Conservation (phyloP, 2,797 vertebrate genomes). For the Allobates femoralis region DNA sequence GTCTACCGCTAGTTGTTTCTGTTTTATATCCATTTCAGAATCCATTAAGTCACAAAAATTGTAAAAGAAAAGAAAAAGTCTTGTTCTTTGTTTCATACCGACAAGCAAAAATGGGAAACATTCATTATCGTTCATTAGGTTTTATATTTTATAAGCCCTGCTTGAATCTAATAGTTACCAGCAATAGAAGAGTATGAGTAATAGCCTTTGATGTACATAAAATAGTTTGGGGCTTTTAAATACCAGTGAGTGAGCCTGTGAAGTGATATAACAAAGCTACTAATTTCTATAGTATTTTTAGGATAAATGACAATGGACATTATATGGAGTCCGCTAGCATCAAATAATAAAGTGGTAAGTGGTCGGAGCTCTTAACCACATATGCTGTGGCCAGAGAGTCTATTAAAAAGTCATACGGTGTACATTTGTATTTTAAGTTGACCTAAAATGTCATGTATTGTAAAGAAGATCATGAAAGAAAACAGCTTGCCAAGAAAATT, state of each 20-base stretch:
- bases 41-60: conserved; percentile 49
- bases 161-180: conserved; percentile 13
- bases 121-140: conserved; percentile 52
- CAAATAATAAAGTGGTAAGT: background rate
- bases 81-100: conserved; percentile 44
- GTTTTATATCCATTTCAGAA: conserved; percentile 50
- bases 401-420: background rate
- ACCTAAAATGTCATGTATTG: background rate
- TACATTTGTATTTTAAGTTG: background rate
- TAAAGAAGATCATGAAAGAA: background rate
- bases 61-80: conserved; percentile 7
- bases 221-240: conserved; percentile 14
- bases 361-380: background rate
- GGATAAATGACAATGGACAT: background rate
- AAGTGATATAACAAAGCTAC: background rate
- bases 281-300: conserved; percentile 20
- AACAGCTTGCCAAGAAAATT: background rate
- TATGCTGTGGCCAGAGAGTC: background rate
- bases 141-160: conserved; percentile 41
- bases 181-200: background rate
- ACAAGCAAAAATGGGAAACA: conserved; percentile 48
- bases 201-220: background rate
- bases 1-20: conserved; percentile 28
- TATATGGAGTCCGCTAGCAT: background rate
- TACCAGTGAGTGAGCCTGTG: background rate